A percentile compares a stretch with the other conserved stretches of the same genome.
Conservation (phyloP, 2,888 invertebrate genomes). For the Drosophila merina region DNA sequence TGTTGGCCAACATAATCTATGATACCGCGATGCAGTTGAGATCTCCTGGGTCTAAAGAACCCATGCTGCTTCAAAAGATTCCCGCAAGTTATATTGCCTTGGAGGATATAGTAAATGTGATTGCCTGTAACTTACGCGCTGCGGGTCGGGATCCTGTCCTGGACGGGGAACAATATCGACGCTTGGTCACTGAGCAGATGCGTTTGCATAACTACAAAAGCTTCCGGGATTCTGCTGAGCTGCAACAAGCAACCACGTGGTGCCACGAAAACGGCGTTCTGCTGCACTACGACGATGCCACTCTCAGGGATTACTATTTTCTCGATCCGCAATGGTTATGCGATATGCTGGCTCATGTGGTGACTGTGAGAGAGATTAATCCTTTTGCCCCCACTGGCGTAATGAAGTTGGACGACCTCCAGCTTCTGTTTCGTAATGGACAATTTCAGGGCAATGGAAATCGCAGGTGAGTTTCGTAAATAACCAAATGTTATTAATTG, state of each 20-base stretch:
- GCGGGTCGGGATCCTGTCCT: conserved; percentile 92
- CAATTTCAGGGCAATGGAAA: conserved; percentile 89
- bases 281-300: conserved; percentile 97
- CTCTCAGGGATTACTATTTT: conserved; percentile 97
- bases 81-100: conserved; percentile 97
- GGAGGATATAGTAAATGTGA: conserved; percentile 94
- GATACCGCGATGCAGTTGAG: conserved; percentile 96
- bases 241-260: conserved; percentile 98
- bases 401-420: conserved; percentile 96
- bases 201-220: conserved; percentile 83
- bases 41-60: conserved; percentile 95
- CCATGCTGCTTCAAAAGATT: conserved; percentile 95
- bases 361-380: conserved; percentile 98
- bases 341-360: conserved; percentile 98
- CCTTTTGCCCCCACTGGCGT: conserved; percentile 96
- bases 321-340: conserved; percentile 99
- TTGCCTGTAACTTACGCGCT: conserved; percentile 90
- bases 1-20: conserved; percentile 95
- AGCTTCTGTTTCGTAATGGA: conserved; percentile 96
- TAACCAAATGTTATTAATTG: not conserved
- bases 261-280: conserved; percentile 98
- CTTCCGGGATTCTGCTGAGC: conserved; percentile 92
- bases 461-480: conserved; percentile 77
- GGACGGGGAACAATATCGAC: conserved; percentile 90
- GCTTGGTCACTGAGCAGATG: conserved; percentile 83